phyloP scores from a whole-genome alignment of 2,113 vertebrate species.

The Clinocottus analis region DNA sequence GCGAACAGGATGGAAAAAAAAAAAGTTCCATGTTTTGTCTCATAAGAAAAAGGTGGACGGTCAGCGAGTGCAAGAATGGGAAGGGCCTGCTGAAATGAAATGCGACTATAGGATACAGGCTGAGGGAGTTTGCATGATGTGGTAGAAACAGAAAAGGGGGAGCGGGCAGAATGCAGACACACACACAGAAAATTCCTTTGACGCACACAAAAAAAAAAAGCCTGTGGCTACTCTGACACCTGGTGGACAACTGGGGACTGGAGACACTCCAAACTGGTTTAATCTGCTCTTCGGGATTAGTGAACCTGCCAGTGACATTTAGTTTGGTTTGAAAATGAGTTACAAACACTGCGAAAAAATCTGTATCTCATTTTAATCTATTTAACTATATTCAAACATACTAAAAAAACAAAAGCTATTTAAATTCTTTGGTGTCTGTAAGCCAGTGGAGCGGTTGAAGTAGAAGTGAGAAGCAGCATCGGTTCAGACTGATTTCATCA shows the following conservation, averaged over 20 bases:
- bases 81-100: slow-evolving; percentile 55
- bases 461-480: not conserved
- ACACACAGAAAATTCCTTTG: slow-evolving; percentile 23
- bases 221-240: slow-evolving; percentile 72
- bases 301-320: no score
- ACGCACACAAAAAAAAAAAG: not conserved
- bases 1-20: slow-evolving; percentile 67
- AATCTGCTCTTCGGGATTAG: no score
- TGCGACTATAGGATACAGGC: slow-evolving; percentile 31
- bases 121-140: slow-evolving; percentile 53
- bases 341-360: no score
- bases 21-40: slow-evolving; percentile 69
- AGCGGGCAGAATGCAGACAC: slow-evolving; percentile 16
- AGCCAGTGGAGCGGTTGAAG: not conserved
- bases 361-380: not conserved
- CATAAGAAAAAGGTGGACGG: slow-evolving; percentile 64
- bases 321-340: no score
- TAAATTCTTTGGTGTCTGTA: not conserved
- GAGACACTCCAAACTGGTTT: not conserved
- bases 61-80: slow-evolving; percentile 76
- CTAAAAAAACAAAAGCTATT: not conserved
- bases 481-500: no score
- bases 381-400: not conserved
- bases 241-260: slow-evolving; percentile 69
- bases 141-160: slow-evolving; percentile 25